Conservation (phyloP, 2,113 vertebrate species). For the Bos taurus region ARS-UCD2.0 NC_037346.1:11914501-11915000, state of each 20-base stretch:
- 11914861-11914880: not conserved
- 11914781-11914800: not conserved
- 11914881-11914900: not conserved
- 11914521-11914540: not conserved
- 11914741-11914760: not conserved
- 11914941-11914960: not conserved
- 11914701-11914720: not conserved
- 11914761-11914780: not conserved
- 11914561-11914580: not conserved
- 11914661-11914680: not conserved
- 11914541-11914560: not conserved
- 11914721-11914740: not conserved
- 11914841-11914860: not conserved
- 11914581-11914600: not conserved
- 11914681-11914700: constrained; percentile 1
- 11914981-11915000: not conserved
- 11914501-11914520: not conserved
- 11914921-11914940: not conserved
- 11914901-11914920: not conserved
- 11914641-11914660: not conserved
- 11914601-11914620: not conserved
- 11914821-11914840: not conserved
- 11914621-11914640: not conserved
- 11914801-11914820: not conserved
- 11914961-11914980: not conserved